phyloP scores from a whole-genome alignment of 2,888 invertebrate species.

The Nesidiocoris tenuis region DNA sequence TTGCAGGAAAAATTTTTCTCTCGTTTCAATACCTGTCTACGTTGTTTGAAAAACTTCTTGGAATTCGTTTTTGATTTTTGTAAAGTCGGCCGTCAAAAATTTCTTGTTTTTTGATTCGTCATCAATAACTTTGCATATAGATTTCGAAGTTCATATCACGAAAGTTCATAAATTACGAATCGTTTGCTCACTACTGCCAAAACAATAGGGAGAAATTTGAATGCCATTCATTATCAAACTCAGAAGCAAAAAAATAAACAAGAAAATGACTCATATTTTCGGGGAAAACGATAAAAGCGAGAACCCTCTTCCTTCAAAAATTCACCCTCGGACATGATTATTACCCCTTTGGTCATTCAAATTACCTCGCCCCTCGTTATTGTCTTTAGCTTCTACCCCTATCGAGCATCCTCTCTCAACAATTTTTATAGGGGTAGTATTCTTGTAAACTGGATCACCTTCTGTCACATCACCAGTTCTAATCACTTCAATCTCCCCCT shows the following conservation, averaged over 20 bases:
- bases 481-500: not conserved
- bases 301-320: conserved; percentile 13
- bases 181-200: too few species aligned
- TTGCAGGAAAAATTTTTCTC: too few species aligned
- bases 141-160: too few species aligned
- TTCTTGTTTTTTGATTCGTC: too few species aligned
- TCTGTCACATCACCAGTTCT: conserved; percentile 12
- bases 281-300: not conserved
- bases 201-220: too few species aligned
- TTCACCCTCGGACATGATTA: conserved; percentile 31
- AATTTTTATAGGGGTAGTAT: conserved; percentile 18
- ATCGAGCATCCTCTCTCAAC: conserved; percentile 9
- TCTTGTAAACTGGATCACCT: conserved; percentile 27
- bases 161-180: too few species aligned
- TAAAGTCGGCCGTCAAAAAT: too few species aligned
- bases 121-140: too few species aligned
- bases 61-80: too few species aligned
- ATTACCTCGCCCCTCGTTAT: conserved; percentile 33
- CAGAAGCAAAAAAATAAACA: not conserved
- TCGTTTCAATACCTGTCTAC: too few species aligned
- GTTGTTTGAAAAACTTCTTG: too few species aligned
- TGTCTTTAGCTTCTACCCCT: conserved; percentile 29
- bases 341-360: conserved; percentile 41
- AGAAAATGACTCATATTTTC: not conserved
- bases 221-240: too few species aligned